Evolutionary conservation across 2,888 invertebrate genomes (phyloP), one percentile per base, ranked within the genome.

Genomic region (Phrixothrix hirtus): DNA sequence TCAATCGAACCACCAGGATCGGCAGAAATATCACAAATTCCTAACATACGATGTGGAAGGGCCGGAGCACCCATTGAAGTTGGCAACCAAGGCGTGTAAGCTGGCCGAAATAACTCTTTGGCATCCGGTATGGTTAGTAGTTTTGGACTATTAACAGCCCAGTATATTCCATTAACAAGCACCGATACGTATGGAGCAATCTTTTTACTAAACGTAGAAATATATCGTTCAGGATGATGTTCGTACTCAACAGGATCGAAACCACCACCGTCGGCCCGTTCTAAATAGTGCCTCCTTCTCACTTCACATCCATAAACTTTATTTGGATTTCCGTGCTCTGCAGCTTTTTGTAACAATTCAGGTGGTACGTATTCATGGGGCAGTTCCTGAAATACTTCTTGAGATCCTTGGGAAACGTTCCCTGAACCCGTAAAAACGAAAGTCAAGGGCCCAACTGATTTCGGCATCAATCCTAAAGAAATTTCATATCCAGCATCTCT

Each of bases 401-500:
- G 91, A 10, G 89, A 90, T 25, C 72, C 85, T 82, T 94, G 92
- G 1, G 96, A 96, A 0, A 98, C 97, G 75, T 98, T 98, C 11
- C 98, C 98, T 2, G 94, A 92, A 4, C 99, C 99, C 5, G 98
- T 96, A 71, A 99, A 99, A 0, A 99, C 92, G 75, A 99, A 95
- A 0, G 96, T 96, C 38, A 99, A 78, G 0, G 98, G 98, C 1
- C 99, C 99, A 38, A 99, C 86, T 0, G 98, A 98, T 75, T 92
- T 92, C 1, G 99, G 99, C 95, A 99, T 93, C 79, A 94, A 88
- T 80, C 53, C 68, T 41, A 99, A 77, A 0, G 98, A 87, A 36
- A 99, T 95, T 78, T 99, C 98, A 75, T 99, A 99, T 0, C 99
- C 99, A n/a, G 96, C 95, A 73, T 99, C 99, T 11, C 99, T 81